Evolutionary conservation across 2,113 vertebrate genomes (phyloP).

Genomic region (Anguilla japonica): DNA sequence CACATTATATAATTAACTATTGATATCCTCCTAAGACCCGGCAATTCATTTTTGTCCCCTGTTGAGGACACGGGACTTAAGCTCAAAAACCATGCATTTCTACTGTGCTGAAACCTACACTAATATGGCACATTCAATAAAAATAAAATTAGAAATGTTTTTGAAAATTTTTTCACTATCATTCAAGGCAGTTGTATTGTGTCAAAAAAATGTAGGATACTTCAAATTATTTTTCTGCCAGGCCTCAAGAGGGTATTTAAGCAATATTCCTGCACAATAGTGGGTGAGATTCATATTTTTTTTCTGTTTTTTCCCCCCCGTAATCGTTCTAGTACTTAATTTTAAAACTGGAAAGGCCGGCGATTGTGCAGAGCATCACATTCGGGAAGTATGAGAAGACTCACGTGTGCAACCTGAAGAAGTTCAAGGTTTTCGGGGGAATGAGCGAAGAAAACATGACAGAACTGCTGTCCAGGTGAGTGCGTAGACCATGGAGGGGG

Average conservation of each 20-base stretch:
- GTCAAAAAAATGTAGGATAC: too few species aligned
- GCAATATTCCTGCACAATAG: too few species aligned
- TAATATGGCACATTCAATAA: too few species aligned
- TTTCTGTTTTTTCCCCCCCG: constrained; percentile 5
- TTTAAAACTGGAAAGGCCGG: constrained; percentile 94
- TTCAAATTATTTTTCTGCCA: background rate
- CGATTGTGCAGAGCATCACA: constrained; percentile 95
- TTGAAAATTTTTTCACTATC: too few species aligned
- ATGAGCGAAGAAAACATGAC: constrained; percentile 99
- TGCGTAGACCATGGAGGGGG: background rate
- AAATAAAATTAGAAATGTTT: too few species aligned
- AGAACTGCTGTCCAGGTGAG: constrained; percentile 94
- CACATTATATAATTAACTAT: background rate
- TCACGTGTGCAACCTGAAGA: constrained; percentile 98
- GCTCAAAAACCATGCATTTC: too few species aligned
- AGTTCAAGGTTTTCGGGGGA: constrained; percentile 98
- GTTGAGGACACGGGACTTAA: too few species aligned
- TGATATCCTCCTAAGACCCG: background rate
- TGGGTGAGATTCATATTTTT: background rate
- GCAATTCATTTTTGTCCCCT: too few species aligned
- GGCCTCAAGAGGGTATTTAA: too few species aligned
- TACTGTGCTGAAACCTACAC: too few species aligned
- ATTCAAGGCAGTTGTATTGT: too few species aligned
- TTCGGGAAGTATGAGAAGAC: constrained; percentile 99
- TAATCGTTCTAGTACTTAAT: constrained; percentile 84